phyloP scores from a whole-genome alignment of 2,888 invertebrate genomes.

The Drosophila longiperda region DNA sequence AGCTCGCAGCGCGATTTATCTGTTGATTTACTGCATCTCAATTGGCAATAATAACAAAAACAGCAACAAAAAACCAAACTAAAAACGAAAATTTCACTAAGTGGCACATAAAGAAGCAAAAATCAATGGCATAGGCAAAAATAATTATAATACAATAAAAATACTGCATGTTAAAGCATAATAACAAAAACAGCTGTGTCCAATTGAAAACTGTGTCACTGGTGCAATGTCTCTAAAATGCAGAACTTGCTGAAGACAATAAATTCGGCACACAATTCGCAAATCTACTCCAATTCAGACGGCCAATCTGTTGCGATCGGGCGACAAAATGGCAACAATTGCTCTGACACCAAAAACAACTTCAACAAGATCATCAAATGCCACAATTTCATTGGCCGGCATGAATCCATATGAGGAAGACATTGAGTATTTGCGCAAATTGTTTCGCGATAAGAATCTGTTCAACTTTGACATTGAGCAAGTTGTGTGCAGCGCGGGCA shows the following conservation, averaged over 20 bases:
- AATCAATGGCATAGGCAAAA: constrained; percentile 55
- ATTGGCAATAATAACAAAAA: constrained; percentile 25
- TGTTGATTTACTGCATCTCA: constrained; percentile 24
- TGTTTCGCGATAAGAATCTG: constrained; percentile 65
- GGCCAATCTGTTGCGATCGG: constrained; percentile 7
- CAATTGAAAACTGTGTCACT: constrained; percentile 56
- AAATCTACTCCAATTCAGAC: constrained; percentile 9
- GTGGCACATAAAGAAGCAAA: constrained; percentile 34
- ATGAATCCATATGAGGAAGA: constrained; percentile 71
- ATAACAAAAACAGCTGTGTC: too few species aligned
- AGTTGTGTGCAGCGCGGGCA: constrained; percentile 78
- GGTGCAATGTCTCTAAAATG: constrained; percentile 63
- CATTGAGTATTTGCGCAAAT: constrained; percentile 71
- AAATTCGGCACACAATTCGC: constrained; percentile 41
- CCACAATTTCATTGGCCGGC: constrained; percentile 36
- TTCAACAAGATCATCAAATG: constrained; percentile 40
- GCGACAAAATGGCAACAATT: constrained; percentile 27
- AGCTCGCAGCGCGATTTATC: constrained; percentile 50
- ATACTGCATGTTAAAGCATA: constrained; percentile 14
- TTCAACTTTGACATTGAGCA: constrained; percentile 73
- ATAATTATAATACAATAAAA: constrained; percentile 56
- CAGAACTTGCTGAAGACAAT: constrained; percentile 56
- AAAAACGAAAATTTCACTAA: constrained; percentile 18
- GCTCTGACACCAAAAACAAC: constrained; percentile 23
- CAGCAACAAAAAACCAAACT: constrained; percentile 20